These are phyloP conservation scores for Pluvianellus socialis DNA, from an alignment of 2,113 vertebrate species.

Conservation along the genomic window DNA sequence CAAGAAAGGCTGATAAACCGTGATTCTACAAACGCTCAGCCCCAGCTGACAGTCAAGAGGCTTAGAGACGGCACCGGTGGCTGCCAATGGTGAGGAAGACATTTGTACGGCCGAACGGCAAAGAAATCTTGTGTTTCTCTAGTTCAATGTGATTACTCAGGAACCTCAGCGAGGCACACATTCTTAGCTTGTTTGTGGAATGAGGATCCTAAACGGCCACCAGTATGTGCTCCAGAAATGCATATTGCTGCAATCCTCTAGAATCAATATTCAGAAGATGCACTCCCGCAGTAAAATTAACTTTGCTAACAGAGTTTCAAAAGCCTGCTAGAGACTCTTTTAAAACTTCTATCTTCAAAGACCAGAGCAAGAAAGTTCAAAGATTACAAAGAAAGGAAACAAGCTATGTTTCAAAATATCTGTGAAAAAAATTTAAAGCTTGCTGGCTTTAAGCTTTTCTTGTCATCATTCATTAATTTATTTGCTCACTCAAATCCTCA, in stretches of 20 bases:
- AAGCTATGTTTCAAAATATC: not conserved
- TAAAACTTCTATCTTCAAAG: not conserved
- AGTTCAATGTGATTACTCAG: not conserved
- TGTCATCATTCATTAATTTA: constrained; percentile 55
- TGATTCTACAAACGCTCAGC: not conserved
- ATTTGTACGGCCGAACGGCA: not conserved
- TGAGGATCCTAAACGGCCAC: not conserved
- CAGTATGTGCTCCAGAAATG: not conserved
- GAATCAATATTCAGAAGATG: not conserved
- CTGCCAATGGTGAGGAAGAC: accelerated
- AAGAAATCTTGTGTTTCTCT: not conserved
- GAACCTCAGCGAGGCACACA: not conserved
- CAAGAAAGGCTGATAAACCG: not conserved
- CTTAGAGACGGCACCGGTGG: not conserved
- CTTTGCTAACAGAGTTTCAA: not conserved
- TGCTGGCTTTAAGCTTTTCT: constrained; percentile 13
- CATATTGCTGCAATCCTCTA: not conserved
- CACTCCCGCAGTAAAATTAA: not conserved
- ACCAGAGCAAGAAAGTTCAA: not conserved
- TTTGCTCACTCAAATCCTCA: constrained; percentile 10
- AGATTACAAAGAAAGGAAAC: not conserved
- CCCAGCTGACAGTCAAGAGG: not conserved
- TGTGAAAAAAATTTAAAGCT: not conserved
- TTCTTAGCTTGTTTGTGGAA: not conserved
- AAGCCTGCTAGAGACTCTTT: not conserved